Base-by-base conservation (phyloP, 2,888 invertebrate species). In the Subacronicta megacephala region DNA sequence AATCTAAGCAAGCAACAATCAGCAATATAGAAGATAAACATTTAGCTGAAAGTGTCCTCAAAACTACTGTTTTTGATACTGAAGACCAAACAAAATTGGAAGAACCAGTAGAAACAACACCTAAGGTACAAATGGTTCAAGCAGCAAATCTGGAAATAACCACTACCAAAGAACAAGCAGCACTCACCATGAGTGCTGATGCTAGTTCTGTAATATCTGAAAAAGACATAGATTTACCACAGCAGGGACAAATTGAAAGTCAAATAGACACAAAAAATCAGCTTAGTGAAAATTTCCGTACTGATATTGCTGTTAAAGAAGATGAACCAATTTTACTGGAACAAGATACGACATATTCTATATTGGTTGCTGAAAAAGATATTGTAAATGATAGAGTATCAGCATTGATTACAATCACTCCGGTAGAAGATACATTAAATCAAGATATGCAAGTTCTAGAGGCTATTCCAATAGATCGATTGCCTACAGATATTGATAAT, bases 371-470 rank as follows among this genome's bases (percentile, higher is more conserved):
- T 7, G 6, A 35, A 12, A 23, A 36, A 0, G 1, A n/a, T 43
- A 20, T 16, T 16, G n/a, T 9, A 5, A 0, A 10, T 43, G 15
- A 16, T 18, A 31, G 12, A 36, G 23, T 15, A 0, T 15, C 4
- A 17, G 15, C n/a, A 20, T 6, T 37, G 5, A 37, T 15, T 36
- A 33, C 7, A 13, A 33, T 15, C 0, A 29, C 15, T 23, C 4
- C 9, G 13, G 13, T 17, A 4, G 43, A 58, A 43, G 51, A 43
- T 7, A 33, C 16, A 2, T 36, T 20, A n/a, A 7, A 41, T 9
- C 36, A 42, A 29, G 45, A 46, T 20, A 3, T 41, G 4, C 2
- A 10, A 7, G 0, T 13, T 1, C 3, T 5, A n/a, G 9, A 15
- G 7, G 7, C 10, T 16, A 7, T 7, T 44, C 9, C 4, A 18